phyloP scores from a whole-genome alignment of 2,797 vertebrate genomes.

The Chaetophractus vellerosus region DNA sequence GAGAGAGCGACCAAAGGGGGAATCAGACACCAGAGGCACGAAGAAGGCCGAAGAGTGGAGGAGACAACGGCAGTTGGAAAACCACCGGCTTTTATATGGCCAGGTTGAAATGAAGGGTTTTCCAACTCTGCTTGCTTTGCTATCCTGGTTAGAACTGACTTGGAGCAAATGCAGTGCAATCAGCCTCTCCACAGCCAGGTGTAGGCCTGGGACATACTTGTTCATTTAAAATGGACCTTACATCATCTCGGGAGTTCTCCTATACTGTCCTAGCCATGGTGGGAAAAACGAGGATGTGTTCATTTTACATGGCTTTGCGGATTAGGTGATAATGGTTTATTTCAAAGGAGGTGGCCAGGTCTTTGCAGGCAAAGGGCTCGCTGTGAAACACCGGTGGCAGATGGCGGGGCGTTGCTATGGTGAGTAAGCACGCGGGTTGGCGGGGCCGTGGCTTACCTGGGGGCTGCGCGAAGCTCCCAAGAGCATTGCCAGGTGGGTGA shows the following conservation, averaged over 20 bases:
- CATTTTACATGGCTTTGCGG: no score
- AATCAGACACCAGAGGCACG: no score
- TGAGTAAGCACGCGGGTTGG: rapidly evolving
- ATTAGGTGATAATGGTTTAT: neutral
- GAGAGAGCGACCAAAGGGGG: rapidly evolving
- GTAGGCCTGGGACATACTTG: rapidly evolving
- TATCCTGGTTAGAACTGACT: no score
- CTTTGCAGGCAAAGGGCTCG: neutral
- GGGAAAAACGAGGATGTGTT: neutral
- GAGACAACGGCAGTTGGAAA: neutral
- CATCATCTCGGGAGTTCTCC: neutral
- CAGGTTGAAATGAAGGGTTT: no score
- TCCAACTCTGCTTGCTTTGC: no score
- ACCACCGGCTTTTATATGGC: rapidly evolving
- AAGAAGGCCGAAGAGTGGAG: neutral
- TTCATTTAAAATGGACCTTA: no score
- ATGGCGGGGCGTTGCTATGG: neutral
- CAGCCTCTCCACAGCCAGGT: neutral
- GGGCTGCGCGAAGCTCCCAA: constrained; percentile 89
- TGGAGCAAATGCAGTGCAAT: neutral
- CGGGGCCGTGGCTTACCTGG: constrained; percentile 87
- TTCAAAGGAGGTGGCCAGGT: neutral
- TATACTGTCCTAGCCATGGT: no score
- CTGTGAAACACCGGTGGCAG: no score
- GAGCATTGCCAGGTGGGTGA: constrained; percentile 95